A percentile compares a stretch with the other conserved stretches of the same genome.
These are phyloP conservation scores for Pipistrellus nathusii DNA, from an alignment of 2,797 vertebrate genomes.

Conservation along the genomic window DNA sequence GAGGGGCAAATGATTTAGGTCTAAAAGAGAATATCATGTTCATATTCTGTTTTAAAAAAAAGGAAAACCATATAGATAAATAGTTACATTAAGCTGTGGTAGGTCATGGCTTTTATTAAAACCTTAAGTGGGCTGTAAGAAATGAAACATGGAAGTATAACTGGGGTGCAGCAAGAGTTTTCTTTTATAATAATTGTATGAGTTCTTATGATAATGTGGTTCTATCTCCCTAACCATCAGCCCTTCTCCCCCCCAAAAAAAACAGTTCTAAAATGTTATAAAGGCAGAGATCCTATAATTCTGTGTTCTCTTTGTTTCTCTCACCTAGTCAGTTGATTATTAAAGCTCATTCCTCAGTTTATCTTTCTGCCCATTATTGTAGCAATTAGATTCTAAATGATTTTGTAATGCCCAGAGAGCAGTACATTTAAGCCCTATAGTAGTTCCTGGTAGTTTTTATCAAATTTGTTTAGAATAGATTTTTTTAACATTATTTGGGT, in stretches of 20 bases:
- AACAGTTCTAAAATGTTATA: not conserved
- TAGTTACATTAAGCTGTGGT: not conserved
- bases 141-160: not conserved
- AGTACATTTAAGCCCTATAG: conserved; percentile 1
- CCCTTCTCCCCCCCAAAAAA: not conserved
- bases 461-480: conserved; percentile 10
- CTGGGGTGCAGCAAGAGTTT: not conserved
- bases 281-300: not conserved
- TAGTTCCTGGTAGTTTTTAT: not conserved
- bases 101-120: conserved; percentile 14
- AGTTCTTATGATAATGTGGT: not conserved
- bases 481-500: conserved; percentile 38
- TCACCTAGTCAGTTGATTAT: not conserved
- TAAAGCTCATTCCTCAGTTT: not conserved
- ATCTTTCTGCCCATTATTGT: not conserved
- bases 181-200: not conserved
- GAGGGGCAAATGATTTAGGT: not conserved
- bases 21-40: not conserved
- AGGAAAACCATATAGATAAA: not conserved
- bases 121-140: not conserved
- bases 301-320: conserved; percentile 30
- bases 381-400: not conserved
- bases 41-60: not conserved
- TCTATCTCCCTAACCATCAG: not conserved
- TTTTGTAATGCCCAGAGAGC: conserved; percentile 31